Evolutionary conservation across 2,888 invertebrate genomes (phyloP).

Genomic region (Drosophila meridiana): DNA sequence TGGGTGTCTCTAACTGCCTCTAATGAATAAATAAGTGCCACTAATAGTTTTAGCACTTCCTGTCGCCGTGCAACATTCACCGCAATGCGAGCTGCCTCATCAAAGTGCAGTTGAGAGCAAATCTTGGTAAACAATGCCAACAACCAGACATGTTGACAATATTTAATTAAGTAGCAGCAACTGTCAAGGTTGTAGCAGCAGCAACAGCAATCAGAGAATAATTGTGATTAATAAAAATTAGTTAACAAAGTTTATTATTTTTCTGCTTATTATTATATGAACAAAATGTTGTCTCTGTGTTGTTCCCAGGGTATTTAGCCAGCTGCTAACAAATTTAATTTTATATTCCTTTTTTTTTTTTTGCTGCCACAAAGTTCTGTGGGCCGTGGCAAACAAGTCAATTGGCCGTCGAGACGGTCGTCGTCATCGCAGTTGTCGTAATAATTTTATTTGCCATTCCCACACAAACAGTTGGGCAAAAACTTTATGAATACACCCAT

Average conservation of each 20-base stretch:
- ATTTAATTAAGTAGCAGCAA: conserved; percentile 69
- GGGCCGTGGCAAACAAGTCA: conserved; percentile 57
- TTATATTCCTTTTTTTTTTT: conserved; percentile 1
- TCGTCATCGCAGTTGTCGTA: conserved; percentile 49
- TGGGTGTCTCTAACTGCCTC: conserved; percentile 77
- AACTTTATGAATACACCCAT: conserved; percentile 23
- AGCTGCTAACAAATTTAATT: not conserved
- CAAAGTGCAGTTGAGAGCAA: conserved; percentile 56
- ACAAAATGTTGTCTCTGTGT: not conserved
- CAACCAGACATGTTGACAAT: conserved; percentile 66
- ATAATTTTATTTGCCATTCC: conserved; percentile 74
- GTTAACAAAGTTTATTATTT: not conserved
- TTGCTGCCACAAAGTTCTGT: conserved; percentile 36
- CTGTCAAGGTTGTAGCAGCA: conserved; percentile 35
- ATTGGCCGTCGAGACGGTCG: conserved; percentile 35
- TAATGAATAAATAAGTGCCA: conserved; percentile 84
- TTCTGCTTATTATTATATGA: not conserved
- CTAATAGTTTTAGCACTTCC: conserved; percentile 84
- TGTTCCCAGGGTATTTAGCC: conserved; percentile 14
- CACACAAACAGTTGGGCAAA: conserved; percentile 48
- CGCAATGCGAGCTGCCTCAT: conserved; percentile 54
- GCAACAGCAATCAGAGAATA: conserved; percentile 2
- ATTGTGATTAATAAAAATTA: not conserved
- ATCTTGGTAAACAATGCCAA: conserved; percentile 33
- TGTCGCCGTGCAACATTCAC: conserved; percentile 52